Evolutionary conservation across 1,140 invertebrate species (phyloP), one percentile per base, ranked within the genome.

Genomic region (Trichonephila clavipes): DNA sequence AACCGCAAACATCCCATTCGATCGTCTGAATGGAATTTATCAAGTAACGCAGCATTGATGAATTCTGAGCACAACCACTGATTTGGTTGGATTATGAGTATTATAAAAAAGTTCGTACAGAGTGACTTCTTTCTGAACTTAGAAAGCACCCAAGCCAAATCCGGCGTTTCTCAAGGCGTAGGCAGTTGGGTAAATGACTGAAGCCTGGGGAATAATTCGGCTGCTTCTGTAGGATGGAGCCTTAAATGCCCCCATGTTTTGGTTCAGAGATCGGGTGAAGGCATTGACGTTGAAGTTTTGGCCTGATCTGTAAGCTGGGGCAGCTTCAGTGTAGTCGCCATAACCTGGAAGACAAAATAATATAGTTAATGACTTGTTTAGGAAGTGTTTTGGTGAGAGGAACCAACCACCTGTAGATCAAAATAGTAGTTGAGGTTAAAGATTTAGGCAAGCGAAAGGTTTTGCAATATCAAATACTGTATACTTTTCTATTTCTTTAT

Each of bases 221-320:
- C 44, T 81, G 77, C 51, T 93, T 24, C 87, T 77, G 51, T 89
- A 83, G 21, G 72, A 58, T 19, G 88, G 77, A 19, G 28, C 61
- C 28, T 88, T 62, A 10, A 44, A 66, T 4, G 21, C 69, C 16
- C 34, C 82, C 72, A 89, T 82, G 51, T 77, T 77, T 58, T 94
- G 93, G 81, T 94, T 94, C 14, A 94, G 59, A 40, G 72, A 62
- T 40, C 93, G 21, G 34, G 93, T 94, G 59, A 94, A 94, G 5
- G 89, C 93, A 40, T 94, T 94, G 81, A 94, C 62, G 40, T 90
- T 94, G 87, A 94, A 94, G 14, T 77, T 66, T 19, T 93, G 92
- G 21, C 85, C 92, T 14, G 92, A 93, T 61, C 92, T 19, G 61
- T 34, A 82, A 24, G 85, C 69, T 24, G 92, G 92, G 61, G 24